Evolutionary conservation across 1,140 invertebrate species (phyloP).

Genomic region (Tetramorium alpestre): DNA sequence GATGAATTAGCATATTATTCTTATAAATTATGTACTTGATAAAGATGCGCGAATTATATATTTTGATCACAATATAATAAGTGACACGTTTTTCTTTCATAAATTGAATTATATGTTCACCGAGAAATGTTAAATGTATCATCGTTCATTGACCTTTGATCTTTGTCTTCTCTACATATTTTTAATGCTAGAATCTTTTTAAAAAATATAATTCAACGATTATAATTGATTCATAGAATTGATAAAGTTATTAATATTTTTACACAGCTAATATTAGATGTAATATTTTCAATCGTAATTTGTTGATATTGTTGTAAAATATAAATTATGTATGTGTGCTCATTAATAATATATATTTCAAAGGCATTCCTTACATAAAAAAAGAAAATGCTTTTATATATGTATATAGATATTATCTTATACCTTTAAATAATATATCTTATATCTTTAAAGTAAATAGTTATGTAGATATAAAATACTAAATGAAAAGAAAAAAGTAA

Average conservation of each 20-base stretch:
- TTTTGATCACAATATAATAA: slow-evolving; percentile 9
- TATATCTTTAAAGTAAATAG: not conserved
- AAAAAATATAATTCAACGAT: not conserved
- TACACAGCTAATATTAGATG: not conserved
- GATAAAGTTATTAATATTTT: not conserved
- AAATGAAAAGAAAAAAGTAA: not conserved
- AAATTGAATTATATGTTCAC: not conserved
- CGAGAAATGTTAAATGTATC: not conserved
- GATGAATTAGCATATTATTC: not conserved
- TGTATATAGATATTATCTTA: not conserved
- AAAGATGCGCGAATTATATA: not conserved
- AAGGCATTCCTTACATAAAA: not conserved
- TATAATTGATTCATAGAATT: slow-evolving; percentile 9
- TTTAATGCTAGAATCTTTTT: not conserved
- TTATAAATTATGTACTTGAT: slow-evolving; percentile 11
- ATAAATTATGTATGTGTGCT: not conserved
- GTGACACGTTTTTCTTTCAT: not conserved
- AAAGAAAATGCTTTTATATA: not conserved
- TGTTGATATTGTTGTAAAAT: not conserved
- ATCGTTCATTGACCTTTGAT: not conserved
- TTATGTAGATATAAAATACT: not conserved
- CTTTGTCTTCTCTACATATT: not conserved
- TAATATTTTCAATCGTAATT: not conserved
- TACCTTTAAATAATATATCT: not conserved
- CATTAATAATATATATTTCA: slow-evolving; percentile 3